Conservation (phyloP, 2,797 vertebrate genomes). For the Xyrichtys novacula region DNA sequence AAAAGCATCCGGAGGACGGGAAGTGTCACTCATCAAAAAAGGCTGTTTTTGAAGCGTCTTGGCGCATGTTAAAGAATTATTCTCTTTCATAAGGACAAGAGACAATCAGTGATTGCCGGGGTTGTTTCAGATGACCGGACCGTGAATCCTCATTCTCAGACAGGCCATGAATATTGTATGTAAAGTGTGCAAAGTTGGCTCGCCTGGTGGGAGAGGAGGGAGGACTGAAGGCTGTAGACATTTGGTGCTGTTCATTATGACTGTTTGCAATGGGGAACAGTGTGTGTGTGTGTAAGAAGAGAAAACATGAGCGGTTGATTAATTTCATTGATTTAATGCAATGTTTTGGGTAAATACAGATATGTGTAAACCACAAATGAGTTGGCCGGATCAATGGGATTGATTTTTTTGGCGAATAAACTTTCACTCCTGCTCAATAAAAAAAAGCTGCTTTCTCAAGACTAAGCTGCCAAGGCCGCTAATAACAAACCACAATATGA, state of each 20-base stretch:
- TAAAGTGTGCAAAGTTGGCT: conserved; percentile 91
- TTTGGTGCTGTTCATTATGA: conserved; percentile 69
- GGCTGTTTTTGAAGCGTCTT: conserved; percentile 95
- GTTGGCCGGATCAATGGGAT: conserved; percentile 73
- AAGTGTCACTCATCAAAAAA: conserved; percentile 98
- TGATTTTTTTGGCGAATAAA: conserved; percentile 72
- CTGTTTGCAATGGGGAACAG: conserved; percentile 83
- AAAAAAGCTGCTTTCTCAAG: conserved; percentile 57
- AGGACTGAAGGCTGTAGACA: conserved; percentile 73
- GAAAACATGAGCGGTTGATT: conserved; percentile 69
- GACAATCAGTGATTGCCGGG: conserved; percentile 90
- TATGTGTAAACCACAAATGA: conserved; percentile 71
- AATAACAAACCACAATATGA: conserved; percentile 66
- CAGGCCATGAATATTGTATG: conserved; percentile 97
- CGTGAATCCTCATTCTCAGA: conserved; percentile 92
- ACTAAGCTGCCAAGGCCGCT: conserved; percentile 65
- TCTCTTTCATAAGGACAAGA: conserved; percentile 97
- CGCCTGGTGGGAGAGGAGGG: conserved; percentile 84
- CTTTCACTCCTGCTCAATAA: conserved; percentile 65
- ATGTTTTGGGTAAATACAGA: conserved; percentile 80
- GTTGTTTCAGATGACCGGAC: conserved; percentile 92
- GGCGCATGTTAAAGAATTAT: conserved; percentile 97
- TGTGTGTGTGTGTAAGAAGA: conserved; percentile 48
- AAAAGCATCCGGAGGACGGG: conserved; percentile 95
- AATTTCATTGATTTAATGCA: conserved; percentile 78